These are phyloP conservation scores for Halcyon senegalensis DNA, from an alignment of 2,113 vertebrate genomes.

Conservation along the genomic window DNA sequence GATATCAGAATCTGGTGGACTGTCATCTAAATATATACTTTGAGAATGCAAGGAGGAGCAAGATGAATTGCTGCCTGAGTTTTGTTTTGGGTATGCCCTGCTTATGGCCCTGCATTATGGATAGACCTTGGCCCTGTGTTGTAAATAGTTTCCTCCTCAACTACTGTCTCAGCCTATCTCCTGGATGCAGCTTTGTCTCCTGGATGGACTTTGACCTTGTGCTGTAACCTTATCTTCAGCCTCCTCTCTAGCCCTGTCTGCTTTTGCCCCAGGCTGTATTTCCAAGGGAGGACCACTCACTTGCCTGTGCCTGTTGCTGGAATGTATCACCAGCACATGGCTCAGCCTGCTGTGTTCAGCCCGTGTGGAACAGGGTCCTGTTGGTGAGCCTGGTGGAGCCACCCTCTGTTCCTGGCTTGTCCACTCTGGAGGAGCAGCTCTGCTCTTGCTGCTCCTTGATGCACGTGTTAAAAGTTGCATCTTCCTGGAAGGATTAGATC, in stretches of 20 bases:
- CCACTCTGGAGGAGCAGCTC: accelerated
- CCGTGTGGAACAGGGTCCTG: background rate
- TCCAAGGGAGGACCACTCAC: background rate
- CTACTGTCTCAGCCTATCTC: background rate
- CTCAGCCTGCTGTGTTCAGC: background rate
- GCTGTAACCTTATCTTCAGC: background rate
- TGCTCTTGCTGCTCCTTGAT: background rate
- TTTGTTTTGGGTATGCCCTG: background rate
- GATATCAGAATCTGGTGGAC: background rate
- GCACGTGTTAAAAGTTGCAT: background rate
- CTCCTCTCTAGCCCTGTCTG: background rate
- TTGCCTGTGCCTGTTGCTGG: background rate
- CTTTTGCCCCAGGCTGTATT: background rate
- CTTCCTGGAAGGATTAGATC: background rate
- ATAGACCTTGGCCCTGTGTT: background rate
- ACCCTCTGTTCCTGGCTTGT: background rate
- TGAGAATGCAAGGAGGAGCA: background rate
- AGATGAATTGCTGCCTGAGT: background rate
- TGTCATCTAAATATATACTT: background rate
- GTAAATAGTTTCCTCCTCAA: background rate
- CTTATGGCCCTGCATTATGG: background rate
- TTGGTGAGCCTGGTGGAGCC: background rate
- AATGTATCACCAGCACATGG: background rate
- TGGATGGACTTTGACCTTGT: background rate
- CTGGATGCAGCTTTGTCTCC: background rate